phyloP scores from a whole-genome alignment of 2,888 invertebrate genomes.

The Sphaeridia pumilis region DNA sequence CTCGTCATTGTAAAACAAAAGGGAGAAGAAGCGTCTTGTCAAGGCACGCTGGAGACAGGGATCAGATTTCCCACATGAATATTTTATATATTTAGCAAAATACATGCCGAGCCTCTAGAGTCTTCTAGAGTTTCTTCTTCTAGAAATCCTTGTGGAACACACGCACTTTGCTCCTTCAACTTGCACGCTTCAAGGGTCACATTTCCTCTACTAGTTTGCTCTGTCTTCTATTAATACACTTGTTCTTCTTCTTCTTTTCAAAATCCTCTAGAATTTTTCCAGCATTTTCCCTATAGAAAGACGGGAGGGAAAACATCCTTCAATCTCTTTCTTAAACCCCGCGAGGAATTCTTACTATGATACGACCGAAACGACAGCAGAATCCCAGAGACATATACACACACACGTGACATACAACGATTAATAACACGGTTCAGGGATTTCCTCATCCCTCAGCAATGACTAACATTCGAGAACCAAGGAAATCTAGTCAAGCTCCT shows the following conservation, averaged over 20 bases:
- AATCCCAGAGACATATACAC: not conserved
- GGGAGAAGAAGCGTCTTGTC: no score
- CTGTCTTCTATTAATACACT: no score
- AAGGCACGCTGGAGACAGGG: no score
- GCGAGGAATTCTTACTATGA: no score
- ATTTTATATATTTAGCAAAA: not conserved
- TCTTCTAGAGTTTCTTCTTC: not conserved
- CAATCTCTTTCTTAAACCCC: conserved; percentile 1
- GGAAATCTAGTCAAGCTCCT: no score
- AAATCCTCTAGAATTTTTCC: no score
- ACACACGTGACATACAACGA: not conserved
- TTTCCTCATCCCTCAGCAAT: no score
- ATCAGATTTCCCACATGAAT: not conserved
- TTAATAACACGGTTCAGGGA: conserved; percentile 2
- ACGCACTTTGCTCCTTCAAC: no score
- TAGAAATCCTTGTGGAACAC: not conserved
- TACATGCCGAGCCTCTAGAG: not conserved
- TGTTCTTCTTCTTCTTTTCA: no score
- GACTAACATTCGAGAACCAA: no score
- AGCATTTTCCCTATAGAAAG: not conserved
- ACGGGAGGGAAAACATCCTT: not conserved
- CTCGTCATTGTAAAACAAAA: no score
- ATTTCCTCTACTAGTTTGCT: no score
- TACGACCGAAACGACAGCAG: not conserved
- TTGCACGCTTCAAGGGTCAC: not conserved